phyloP scores from a whole-genome alignment of 2,113 vertebrate species.

The Chaetodon trifascialis region DNA sequence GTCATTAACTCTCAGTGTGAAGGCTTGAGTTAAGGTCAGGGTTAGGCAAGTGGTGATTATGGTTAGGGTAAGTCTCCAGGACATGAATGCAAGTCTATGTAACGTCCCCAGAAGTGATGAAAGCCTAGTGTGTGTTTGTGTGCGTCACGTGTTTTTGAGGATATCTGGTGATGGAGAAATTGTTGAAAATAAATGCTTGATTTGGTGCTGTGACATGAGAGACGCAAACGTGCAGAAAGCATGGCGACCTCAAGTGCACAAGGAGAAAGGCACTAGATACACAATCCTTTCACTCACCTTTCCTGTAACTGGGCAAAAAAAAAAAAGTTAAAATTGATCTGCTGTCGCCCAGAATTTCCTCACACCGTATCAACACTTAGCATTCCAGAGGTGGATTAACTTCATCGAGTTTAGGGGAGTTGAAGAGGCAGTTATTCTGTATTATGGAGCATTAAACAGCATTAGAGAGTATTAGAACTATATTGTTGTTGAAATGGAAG shows the following conservation, averaged over 20 bases:
- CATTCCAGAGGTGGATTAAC: conserved; percentile 28
- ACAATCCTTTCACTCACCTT: conserved; percentile 8
- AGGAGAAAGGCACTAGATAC: neutral
- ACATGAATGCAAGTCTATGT: no score
- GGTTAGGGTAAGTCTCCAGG: no score
- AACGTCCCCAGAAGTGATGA: no score
- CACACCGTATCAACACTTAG: conserved; percentile 8
- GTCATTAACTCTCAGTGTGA: no score
- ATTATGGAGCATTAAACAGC: conserved; percentile 40
- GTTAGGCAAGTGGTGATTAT: no score
- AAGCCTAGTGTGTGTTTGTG: no score
- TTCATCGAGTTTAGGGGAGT: conserved; percentile 27
- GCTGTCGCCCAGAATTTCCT: conserved; percentile 16
- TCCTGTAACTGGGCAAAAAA: neutral
- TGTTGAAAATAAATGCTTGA: neutral
- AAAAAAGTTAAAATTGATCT: neutral
- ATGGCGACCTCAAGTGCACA: neutral
- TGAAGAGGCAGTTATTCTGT: conserved; percentile 3
- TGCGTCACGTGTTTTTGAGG: no score
- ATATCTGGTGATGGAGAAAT: neutral
- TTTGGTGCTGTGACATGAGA: neutral
- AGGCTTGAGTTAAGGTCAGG: no score
- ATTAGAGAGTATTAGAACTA: conserved; percentile 45
- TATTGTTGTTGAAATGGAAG: conserved; percentile 41
- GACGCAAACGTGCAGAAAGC: neutral